Conservation (phyloP, 2,797 vertebrate genomes). For the Cyclopterus lumpus region DNA sequence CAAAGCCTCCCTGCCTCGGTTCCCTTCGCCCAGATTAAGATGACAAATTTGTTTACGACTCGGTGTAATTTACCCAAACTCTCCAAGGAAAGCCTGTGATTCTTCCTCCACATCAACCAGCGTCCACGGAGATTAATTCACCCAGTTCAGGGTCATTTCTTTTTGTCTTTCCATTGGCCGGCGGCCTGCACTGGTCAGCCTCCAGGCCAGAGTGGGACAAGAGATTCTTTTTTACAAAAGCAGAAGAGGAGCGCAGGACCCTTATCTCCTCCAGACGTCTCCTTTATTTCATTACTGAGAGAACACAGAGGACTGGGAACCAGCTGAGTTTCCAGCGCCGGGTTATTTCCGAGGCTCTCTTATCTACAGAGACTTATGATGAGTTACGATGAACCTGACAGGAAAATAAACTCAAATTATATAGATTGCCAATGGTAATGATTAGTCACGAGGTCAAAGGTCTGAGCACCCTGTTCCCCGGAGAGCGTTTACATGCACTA, state of each 20-base stretch:
- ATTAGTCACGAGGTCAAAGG: conserved; percentile 40
- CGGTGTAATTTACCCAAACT: conserved; percentile 60
- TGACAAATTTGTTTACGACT: conserved; percentile 74
- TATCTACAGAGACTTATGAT: conserved; percentile 23
- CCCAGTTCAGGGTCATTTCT: conserved; percentile 46
- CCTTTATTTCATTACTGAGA: conserved; percentile 53
- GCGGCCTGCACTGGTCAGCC: conserved; percentile 44
- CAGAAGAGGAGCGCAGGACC: conserved; percentile 10
- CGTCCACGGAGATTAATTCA: conserved; percentile 61
- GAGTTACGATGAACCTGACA: not conserved
- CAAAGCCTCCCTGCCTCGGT: conserved; percentile 25
- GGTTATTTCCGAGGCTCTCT: conserved; percentile 6
- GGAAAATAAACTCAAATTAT: conserved; percentile 6
- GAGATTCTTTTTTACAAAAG: conserved; percentile 44
- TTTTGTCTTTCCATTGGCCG: conserved; percentile 27
- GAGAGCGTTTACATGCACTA: not conserved
- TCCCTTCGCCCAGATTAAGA: conserved; percentile 57
- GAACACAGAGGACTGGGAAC: conserved; percentile 22
- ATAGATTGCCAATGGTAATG: not conserved
- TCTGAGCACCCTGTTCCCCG: conserved; percentile 3
- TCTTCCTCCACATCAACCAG: conserved; percentile 27
- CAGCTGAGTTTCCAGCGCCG: conserved; percentile 14
- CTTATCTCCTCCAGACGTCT: conserved; percentile 62
- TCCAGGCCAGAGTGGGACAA: conserved; percentile 36
- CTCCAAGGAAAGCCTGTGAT: not conserved